These are phyloP conservation scores for Bilobella aurantiaca DNA, from an alignment of 1,140 invertebrate species.

Conservation along the genomic window DNA sequence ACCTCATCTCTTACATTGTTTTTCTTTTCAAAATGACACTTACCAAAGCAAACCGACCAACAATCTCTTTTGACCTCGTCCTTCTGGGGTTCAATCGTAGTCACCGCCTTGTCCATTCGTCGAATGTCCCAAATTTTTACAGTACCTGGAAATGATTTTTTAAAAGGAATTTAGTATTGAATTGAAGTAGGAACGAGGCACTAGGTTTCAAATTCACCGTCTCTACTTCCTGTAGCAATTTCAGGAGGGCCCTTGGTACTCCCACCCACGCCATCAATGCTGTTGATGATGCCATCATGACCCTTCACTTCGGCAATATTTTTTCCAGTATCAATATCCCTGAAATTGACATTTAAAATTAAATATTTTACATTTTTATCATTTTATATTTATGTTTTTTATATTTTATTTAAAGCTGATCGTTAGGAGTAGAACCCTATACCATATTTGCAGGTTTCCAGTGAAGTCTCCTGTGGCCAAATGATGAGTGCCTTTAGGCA, in stretches of 20 bases:
- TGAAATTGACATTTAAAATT: conserved; percentile 43
- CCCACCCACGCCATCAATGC: conserved; percentile 81
- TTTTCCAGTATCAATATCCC: conserved; percentile 62
- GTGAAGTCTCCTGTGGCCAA: conserved; percentile 86
- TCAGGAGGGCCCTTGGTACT: conserved; percentile 81
- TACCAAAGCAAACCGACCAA: conserved; percentile 76
- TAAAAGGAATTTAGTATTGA: no score
- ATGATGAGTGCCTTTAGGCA: conserved; percentile 60
- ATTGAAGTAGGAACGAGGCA: not conserved
- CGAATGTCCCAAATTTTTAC: conserved; percentile 93
- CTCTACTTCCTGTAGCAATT: conserved; percentile 83
- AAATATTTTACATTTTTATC: no score
- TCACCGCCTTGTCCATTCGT: conserved; percentile 72
- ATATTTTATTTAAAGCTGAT: not conserved
- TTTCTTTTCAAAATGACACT: conserved; percentile 15
- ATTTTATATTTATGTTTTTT: no score
- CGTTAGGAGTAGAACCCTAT: conserved; percentile 25
- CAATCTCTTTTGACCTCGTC: conserved; percentile 62
- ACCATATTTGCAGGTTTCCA: conserved; percentile 75
- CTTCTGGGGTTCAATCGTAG: conserved; percentile 64
- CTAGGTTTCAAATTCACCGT: conserved; percentile 51
- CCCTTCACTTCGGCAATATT: conserved; percentile 72
- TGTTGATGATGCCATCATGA: conserved; percentile 81
- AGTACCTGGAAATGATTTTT: conserved; percentile 51
- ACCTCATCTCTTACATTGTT: not conserved